phyloP scores from a whole-genome alignment of 1,140 invertebrate genomes.

The Atta cephalotes region DNA sequence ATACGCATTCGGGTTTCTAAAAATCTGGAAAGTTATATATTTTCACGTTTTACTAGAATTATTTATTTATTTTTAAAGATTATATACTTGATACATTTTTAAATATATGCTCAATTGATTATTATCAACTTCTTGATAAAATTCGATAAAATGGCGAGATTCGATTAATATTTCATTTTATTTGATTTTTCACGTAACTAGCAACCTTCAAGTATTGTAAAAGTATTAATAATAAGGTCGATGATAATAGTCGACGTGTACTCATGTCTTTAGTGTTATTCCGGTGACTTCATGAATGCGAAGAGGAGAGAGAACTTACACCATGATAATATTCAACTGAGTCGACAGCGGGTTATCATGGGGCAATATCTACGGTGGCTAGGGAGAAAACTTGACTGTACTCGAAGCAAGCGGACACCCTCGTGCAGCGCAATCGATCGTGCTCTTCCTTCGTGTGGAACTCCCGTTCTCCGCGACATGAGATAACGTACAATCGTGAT shows the following conservation, averaged over 20 bases:
- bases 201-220: background rate
- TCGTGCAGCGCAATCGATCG: slow-evolving; percentile 39
- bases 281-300: slow-evolving; percentile 23
- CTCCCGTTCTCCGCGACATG: background rate
- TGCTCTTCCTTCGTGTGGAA: slow-evolving; percentile 38
- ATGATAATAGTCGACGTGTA: background rate
- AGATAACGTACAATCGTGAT: slow-evolving; percentile 39
- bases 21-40: background rate
- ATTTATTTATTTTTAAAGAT: background rate
- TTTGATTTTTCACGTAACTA: background rate
- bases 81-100: background rate
- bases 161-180: background rate
- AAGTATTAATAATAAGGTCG: slow-evolving; percentile 7
- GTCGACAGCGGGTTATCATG: slow-evolving; percentile 31
- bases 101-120: background rate
- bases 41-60: background rate
- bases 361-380: slow-evolving; percentile 28
- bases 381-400: slow-evolving; percentile 26
- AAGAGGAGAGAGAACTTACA: slow-evolving; percentile 8
- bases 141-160: background rate
- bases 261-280: slow-evolving; percentile 6
- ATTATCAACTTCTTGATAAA: background rate
- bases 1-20: slow-evolving; percentile 12
- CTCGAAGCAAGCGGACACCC: background rate
- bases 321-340: slow-evolving; percentile 31